Evolutionary conservation across 2,888 invertebrate species (phyloP).

Genomic region (Physocephala rufipes): DNA sequence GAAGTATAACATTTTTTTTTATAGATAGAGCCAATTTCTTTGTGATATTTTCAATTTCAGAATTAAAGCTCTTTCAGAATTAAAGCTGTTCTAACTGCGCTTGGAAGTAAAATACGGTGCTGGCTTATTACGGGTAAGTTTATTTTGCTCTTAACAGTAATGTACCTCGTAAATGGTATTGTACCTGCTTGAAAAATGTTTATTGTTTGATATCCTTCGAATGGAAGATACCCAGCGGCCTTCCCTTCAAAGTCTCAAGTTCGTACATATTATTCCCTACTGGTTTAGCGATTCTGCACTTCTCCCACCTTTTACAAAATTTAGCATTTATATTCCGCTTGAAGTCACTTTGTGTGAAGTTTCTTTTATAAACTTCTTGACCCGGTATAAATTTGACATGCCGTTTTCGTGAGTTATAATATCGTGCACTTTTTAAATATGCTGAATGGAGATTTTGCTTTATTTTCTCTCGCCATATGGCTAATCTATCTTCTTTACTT

Average conservation of each 20-base stretch:
- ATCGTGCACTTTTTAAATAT: not conserved
- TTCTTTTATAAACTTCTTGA: not conserved
- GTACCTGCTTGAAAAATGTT: no score
- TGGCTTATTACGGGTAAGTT: not conserved
- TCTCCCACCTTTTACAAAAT: not conserved
- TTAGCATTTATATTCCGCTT: conserved; percentile 1
- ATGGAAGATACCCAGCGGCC: not conserved
- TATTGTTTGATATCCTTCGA: conserved; percentile 6
- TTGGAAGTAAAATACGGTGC: no score
- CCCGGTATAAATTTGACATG: not conserved
- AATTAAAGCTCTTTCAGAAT: not conserved
- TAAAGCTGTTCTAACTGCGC: conserved; percentile 6
- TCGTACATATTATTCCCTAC: conserved; percentile 1
- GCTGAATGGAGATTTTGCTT: conserved; percentile 3
- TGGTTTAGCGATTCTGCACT: not conserved
- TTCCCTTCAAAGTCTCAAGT: not conserved
- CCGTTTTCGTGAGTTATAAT: not conserved
- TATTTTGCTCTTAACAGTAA: not conserved
- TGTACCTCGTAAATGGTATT: no score
- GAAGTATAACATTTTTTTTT: not conserved
- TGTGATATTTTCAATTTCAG: not conserved
- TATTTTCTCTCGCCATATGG: not conserved
- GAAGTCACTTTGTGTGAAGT: conserved; percentile 16
- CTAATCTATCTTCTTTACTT: not conserved
- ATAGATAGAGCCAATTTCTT: not conserved